Percentiles rank a stretch among this genome's conserved stretches.
Conservation (phyloP, 2,797 vertebrate genomes). For the Enteromius afrohamiltoni region DNA sequence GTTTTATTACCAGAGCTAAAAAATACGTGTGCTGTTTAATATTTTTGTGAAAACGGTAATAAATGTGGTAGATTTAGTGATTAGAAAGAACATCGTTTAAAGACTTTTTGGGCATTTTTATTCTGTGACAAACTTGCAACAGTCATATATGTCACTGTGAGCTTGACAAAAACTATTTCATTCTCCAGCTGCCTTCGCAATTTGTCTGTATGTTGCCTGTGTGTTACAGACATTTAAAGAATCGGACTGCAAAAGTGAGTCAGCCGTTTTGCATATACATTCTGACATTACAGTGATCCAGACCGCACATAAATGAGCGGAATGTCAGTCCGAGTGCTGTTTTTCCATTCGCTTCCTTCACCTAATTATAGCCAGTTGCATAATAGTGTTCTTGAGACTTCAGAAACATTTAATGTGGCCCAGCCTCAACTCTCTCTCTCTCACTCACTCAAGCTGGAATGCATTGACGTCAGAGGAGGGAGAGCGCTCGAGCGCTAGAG, state of each 20-base stretch:
- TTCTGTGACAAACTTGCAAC: neutral
- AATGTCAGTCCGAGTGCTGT: constrained; percentile 8
- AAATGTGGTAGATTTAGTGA: neutral
- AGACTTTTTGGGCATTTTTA: neutral
- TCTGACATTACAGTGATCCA: neutral
- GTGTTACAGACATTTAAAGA: neutral
- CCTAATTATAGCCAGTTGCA: constrained; percentile 54
- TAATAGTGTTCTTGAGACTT: constrained; percentile 46
- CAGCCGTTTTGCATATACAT: neutral
- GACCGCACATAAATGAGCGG: neutral
- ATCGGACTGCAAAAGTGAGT: neutral
- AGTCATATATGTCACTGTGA: neutral
- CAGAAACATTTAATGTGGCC: constrained; percentile 48
- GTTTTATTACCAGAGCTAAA: neutral
- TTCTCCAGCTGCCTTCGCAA: neutral
- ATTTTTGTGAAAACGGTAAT: neutral
- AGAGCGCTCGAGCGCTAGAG: constrained; percentile 51
- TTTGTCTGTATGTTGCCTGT: neutral
- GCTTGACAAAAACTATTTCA: neutral
- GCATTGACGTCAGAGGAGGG: constrained; percentile 79
- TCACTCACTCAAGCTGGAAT: constrained; percentile 63
- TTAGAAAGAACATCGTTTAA: neutral
- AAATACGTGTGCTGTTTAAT: neutral
- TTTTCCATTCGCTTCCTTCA: constrained; percentile 26
- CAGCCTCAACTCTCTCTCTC: constrained; percentile 35